Evolutionary conservation across 2,113 vertebrate species (phyloP).

Genomic region (Apus apus): DNA sequence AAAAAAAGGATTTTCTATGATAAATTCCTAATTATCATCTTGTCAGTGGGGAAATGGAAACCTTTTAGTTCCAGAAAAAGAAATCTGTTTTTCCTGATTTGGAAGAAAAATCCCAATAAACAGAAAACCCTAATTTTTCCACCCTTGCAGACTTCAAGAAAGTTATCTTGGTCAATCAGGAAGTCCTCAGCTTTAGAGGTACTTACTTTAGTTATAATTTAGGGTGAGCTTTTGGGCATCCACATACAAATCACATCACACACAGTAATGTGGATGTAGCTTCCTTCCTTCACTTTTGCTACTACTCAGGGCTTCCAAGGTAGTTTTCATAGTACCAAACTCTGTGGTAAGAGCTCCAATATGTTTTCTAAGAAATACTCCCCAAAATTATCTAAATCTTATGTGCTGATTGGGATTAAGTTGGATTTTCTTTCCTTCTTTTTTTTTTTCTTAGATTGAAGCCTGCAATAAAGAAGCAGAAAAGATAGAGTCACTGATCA

Average conservation of each 20-base stretch:
- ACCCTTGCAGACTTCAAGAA: neutral
- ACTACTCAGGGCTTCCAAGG: neutral
- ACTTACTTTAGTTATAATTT: neutral
- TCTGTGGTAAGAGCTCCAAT: neutral
- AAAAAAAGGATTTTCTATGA: neutral
- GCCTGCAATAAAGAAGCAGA: slow-evolving; percentile 98
- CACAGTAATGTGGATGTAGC: rapidly evolving
- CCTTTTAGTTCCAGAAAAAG: neutral
- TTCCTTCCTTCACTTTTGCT: neutral
- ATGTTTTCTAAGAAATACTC: neutral
- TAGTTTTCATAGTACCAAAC: neutral
- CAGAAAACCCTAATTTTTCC: neutral
- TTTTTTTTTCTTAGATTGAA: slow-evolving; percentile 81
- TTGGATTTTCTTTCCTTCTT: neutral
- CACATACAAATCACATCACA: neutral
- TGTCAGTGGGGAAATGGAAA: neutral
- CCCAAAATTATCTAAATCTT: neutral
- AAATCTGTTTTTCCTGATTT: neutral
- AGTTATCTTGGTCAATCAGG: neutral
- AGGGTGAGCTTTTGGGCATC: neutral
- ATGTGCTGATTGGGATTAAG: neutral
- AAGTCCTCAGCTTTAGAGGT: neutral
- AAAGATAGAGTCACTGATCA: slow-evolving; percentile 97
- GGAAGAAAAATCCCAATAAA: neutral
- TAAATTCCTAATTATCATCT: neutral